These are phyloP conservation scores for Leptobrachium ailaonicum DNA, from an alignment of 2,113 vertebrate species.

Conservation along the genomic window DNA sequence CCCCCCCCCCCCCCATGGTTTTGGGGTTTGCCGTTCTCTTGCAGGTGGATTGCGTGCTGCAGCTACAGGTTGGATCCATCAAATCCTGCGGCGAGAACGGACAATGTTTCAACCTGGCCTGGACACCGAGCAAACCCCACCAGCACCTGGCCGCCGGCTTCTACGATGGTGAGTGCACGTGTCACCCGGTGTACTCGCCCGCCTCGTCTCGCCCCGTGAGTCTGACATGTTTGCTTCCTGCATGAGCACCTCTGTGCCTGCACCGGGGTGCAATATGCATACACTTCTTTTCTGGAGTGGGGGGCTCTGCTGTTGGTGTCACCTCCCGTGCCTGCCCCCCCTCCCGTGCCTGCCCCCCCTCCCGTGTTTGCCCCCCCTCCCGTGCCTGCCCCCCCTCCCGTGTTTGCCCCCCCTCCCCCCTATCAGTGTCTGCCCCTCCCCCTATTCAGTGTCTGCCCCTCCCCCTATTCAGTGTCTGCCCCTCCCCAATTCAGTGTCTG, in stretches of 20 bases:
- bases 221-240: neutral
- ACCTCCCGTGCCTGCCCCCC: no score
- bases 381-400: no score
- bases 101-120: slow-evolving; percentile 85
- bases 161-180: slow-evolving; percentile 78
- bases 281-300: no score
- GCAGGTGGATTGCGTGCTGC: slow-evolving; percentile 74
- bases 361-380: no score
- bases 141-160: slow-evolving; percentile 86
- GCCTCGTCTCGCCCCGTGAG: no score
- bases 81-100: slow-evolving; percentile 75
- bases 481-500: neutral
- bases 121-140: slow-evolving; percentile 86
- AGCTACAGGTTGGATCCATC: slow-evolving; percentile 81
- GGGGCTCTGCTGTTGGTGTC: no score
- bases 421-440: no score
- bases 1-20: no score
- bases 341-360: no score
- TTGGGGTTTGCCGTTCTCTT: neutral
- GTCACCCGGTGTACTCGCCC: neutral
- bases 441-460: no score
- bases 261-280: no score
- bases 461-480: neutral
- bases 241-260: neutral
- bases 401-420: no score